Conservation (phyloP, 2,888 invertebrate genomes). For the Mycalesis mineus region DNA sequence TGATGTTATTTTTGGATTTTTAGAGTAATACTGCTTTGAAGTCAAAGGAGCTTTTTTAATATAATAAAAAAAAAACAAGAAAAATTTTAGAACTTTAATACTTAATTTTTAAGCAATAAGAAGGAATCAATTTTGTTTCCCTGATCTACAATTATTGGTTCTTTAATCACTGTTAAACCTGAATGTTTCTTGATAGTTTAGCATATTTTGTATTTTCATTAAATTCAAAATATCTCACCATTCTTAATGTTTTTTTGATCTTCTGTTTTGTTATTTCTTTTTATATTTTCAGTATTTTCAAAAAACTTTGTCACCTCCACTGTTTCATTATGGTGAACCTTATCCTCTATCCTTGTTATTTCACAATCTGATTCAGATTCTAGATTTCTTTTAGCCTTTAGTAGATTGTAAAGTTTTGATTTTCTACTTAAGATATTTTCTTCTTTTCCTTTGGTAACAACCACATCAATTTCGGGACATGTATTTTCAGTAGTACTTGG, state of each 20-base stretch:
- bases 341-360: background rate
- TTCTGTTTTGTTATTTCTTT: background rate
- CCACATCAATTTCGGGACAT: background rate
- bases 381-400: background rate
- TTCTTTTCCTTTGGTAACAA: background rate
- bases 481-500: slow-evolving; percentile 12
- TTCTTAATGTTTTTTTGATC: background rate
- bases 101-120: no score
- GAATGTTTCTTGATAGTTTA: no score
- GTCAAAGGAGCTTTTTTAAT: no score
- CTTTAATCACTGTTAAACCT: no score
- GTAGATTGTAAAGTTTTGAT: background rate
- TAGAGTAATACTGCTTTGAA: no score
- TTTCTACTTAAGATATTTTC: background rate
- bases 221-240: background rate
- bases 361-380: background rate
- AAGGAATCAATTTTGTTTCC: no score
- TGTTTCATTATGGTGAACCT: background rate
- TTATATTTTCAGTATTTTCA: background rate
- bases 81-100: no score
- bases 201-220: no score
- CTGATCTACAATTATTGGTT: no score
- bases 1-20: no score
- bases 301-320: background rate
- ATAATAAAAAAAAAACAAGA: no score